Evolutionary conservation across 2,797 vertebrate species (phyloP), one percentile per base, ranked within the genome.

Genomic region (Amphiprion clarkii): DNA sequence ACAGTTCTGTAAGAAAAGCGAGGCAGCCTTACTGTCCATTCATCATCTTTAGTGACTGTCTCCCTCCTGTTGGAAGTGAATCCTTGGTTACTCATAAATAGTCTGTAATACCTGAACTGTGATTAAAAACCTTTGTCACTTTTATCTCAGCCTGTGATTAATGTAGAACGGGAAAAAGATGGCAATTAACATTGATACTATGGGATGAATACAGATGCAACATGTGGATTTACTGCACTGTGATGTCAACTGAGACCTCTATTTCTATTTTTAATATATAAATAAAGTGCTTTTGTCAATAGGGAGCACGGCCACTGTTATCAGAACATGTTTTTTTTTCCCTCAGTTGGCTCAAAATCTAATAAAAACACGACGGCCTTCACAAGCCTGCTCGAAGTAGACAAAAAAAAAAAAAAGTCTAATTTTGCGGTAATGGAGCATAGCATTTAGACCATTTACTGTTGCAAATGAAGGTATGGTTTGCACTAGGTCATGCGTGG

Each of bases 11-110:
- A 48, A 63, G 40, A 78, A 52, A 49, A 64, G 17, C 23, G 23
- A 65, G 58, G n/a, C 23, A 5, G 39, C 14, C 16, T 63, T 6
- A 23, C 49, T 40, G 51, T 78, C 66, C 73, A 83, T 87, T 64
- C 71, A 76, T 85, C 80, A 78, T 71, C 70, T 74, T 79, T 60
- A 72, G 65, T 69, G 71, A 84, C 66, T 59, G 63, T 82, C 55
- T 86, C 19, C 19, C 2, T 23, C 57, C 64, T 31, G 46, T 81
- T 82, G 54, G 58, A 71, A 59, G 33, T 21, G 14, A 69, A 74
- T 62, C 84, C 74, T 71, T 56, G 63, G 44, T 77, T 74, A 42
- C 75, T 82, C 73, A 68, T 81, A 76, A 86, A 87, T 76, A 39
- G 36, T 39, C 36, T 39, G 23, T 65, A 64, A 79, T 39, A 79